Conservation (phyloP, 2,888 invertebrate species). For the Pterobdella sp. region DNA sequence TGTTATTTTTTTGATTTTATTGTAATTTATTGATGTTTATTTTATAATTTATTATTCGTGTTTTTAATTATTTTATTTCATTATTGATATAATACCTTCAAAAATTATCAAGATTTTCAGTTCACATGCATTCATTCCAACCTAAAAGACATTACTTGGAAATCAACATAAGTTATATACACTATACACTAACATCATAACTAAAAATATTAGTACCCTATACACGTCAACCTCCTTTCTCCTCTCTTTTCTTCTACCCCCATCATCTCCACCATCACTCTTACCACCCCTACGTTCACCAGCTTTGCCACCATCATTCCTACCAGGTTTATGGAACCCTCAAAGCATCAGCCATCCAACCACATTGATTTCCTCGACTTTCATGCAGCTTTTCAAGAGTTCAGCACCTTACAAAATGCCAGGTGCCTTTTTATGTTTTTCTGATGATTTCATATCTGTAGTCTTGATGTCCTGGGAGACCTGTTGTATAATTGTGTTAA, state of each 20-base stretch:
- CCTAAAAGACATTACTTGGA: too few relatives aligned
- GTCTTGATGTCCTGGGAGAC: background rate
- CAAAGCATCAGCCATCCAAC: background rate
- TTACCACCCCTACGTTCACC: background rate
- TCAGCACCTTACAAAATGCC: slow-evolving; percentile 45
- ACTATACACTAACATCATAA: too few relatives aligned
- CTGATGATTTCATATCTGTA: background rate
- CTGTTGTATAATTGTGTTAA: background rate
- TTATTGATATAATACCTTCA: slow-evolving; percentile 21
- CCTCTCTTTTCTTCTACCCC: background rate
- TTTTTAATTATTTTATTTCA: background rate
- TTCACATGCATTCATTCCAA: slow-evolving; percentile 1
- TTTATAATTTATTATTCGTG: background rate
- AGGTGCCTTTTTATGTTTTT: slow-evolving; percentile 34
- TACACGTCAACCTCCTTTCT: background rate
- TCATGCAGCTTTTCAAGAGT: slow-evolving; percentile 47
- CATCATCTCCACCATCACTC: background rate
- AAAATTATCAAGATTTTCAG: background rate
- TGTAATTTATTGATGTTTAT: background rate
- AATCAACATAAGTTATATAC: too few relatives aligned
- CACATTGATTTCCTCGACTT: slow-evolving; percentile 45
- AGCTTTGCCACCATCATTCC: background rate
- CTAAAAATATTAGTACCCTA: too few relatives aligned
- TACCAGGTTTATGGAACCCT: background rate
- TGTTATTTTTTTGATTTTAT: background rate